A percentile compares a stretch with the other conserved stretches of the same genome.
phyloP scores from a whole-genome alignment of 1,140 invertebrate genomes.

The Andricus grossulariae region DNA sequence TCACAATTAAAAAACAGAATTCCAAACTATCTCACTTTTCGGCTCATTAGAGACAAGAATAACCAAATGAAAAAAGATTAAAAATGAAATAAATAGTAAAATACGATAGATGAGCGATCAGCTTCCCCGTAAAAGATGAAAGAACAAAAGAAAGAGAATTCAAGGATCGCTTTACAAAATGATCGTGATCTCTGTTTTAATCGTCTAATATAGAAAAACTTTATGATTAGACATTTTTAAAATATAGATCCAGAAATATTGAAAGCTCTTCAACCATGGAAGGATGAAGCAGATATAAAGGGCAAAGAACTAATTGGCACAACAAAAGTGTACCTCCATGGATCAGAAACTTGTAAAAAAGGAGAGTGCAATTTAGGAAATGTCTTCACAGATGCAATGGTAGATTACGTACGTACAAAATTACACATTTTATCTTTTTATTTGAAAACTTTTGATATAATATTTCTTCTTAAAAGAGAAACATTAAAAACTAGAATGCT shows the following conservation, averaged over 20 bases:
- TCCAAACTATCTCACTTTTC: too few relatives aligned
- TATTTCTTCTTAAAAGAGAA: too few relatives aligned
- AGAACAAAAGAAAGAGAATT: too few relatives aligned
- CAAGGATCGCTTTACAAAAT: too few relatives aligned
- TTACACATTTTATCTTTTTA: not conserved
- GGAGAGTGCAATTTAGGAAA: slow-evolving; percentile 87
- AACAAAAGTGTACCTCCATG: slow-evolving; percentile 77
- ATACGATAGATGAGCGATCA: too few relatives aligned
- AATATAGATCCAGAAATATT: slow-evolving; percentile 74
- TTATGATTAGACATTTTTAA: not conserved
- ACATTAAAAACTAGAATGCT: too few relatives aligned
- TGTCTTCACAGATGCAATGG: slow-evolving; percentile 84
- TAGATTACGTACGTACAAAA: slow-evolving; percentile 72
- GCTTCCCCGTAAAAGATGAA: too few relatives aligned
- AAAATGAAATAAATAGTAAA: too few relatives aligned
- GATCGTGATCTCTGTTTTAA: not conserved
- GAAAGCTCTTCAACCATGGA: slow-evolving; percentile 78
- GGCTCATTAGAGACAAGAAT: too few relatives aligned
- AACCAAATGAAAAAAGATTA: too few relatives aligned
- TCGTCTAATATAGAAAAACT: not conserved
- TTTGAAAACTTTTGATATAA: not conserved
- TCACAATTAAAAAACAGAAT: too few relatives aligned
- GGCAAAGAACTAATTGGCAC: slow-evolving; percentile 78
- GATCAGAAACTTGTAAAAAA: slow-evolving; percentile 73
- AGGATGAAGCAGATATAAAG: slow-evolving; percentile 77